Conservation (phyloP, 2,888 invertebrate species). For the Spilosoma lubricipeda region DNA sequence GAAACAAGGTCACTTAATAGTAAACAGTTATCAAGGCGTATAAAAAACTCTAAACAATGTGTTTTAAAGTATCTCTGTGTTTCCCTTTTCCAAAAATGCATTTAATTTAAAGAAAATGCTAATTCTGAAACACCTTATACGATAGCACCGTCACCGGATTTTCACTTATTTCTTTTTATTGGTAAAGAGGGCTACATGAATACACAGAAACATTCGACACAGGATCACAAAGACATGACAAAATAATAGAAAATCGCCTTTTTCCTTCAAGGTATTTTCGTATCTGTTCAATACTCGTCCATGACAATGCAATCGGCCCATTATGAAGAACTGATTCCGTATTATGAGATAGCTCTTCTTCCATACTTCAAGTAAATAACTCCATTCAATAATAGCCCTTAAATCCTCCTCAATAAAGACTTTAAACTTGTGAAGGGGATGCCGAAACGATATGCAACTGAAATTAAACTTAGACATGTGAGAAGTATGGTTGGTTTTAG, state of each 20-base stretch:
- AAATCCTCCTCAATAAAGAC: conserved; percentile 23
- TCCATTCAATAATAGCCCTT: conserved; percentile 54
- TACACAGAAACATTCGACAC: conserved; percentile 40
- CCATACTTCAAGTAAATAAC: conserved; percentile 49
- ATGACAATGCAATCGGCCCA: conserved; percentile 72
- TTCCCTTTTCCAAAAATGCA: not conserved
- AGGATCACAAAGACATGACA: conserved; percentile 41
- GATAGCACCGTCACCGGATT: conserved; percentile 12
- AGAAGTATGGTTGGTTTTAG: conserved; percentile 27
- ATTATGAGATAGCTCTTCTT: conserved; percentile 72
- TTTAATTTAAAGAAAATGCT: conserved; percentile 5
- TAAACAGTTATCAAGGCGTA: not conserved
- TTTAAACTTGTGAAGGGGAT: conserved; percentile 23
- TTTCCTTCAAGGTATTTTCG: conserved; percentile 66
- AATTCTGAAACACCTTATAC: conserved; percentile 11
- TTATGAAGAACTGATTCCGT: conserved; percentile 78
- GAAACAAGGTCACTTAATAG: not conserved
- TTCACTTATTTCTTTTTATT: conserved; percentile 32
- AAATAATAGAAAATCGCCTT: conserved; percentile 58
- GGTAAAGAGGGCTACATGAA: conserved; percentile 36
- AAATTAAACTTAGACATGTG: conserved; percentile 23
- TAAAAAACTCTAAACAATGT: not conserved
- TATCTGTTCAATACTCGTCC: conserved; percentile 52
- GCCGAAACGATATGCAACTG: not conserved
- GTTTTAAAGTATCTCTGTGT: not conserved